Percentiles rank a stretch among this genome's conserved stretches.
Evolutionary conservation across 2,797 vertebrate genomes (phyloP).

Genomic region (Hephaestus fuliginosus): DNA sequence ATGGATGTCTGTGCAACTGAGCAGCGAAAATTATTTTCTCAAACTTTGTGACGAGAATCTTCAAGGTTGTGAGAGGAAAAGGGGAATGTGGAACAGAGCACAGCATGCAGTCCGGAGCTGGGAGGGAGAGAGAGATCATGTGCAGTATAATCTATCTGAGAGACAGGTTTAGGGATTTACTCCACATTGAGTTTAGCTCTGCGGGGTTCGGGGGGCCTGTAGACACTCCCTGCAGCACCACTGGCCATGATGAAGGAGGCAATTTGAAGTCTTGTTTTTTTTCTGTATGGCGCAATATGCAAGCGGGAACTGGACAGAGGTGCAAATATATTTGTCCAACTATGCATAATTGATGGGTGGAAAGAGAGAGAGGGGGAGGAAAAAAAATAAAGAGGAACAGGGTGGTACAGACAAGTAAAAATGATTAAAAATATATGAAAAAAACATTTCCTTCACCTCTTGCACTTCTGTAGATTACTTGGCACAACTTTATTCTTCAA

Average conservation of each 20-base stretch:
- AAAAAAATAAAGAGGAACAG: neutral
- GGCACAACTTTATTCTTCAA: slow-evolving; percentile 30
- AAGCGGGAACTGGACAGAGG: slow-evolving; percentile 25
- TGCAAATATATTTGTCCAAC: slow-evolving; percentile 41
- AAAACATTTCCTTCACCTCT: slow-evolving; percentile 32
- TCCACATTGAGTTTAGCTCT: slow-evolving; percentile 60
- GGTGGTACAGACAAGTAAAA: neutral
- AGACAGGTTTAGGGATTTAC: slow-evolving; percentile 71
- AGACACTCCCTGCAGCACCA: slow-evolving; percentile 54
- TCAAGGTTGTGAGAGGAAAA: slow-evolving; percentile 63
- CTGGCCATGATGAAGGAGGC: slow-evolving; percentile 62
- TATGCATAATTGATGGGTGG: slow-evolving; percentile 38
- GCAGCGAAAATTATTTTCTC: slow-evolving; percentile 17
- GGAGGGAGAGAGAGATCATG: slow-evolving; percentile 27
- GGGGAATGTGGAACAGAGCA: slow-evolving; percentile 62
- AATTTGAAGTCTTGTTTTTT: slow-evolving; percentile 60
- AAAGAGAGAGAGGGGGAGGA: neutral
- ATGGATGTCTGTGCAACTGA: neutral
- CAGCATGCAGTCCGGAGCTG: slow-evolving; percentile 62
- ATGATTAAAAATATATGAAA: slow-evolving; percentile 7
- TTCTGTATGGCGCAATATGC: slow-evolving; percentile 38
- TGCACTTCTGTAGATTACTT: slow-evolving; percentile 30
- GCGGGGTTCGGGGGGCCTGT: slow-evolving; percentile 36
- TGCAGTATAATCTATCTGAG: slow-evolving; percentile 61
- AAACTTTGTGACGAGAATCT: slow-evolving; percentile 36